Base-by-base conservation (phyloP, 2,113 vertebrate species). In the Daubentonia madagascariensis region DNA sequence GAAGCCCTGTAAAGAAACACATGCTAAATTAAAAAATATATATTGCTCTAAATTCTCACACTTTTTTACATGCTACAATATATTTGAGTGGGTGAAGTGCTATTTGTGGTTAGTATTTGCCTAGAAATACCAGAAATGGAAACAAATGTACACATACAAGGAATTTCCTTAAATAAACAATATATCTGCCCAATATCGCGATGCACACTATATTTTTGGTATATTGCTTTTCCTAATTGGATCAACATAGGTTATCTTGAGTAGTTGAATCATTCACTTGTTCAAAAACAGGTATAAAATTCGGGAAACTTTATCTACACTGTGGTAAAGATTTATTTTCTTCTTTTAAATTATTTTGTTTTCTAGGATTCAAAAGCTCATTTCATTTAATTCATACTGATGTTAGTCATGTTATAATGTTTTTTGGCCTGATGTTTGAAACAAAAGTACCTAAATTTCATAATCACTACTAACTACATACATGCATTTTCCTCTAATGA, bases 381-480 rank as follows among this genome's bases (percentile, higher is more conserved):
- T 97, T 98, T 98, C 97, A 97, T 95, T 98, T 68, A 90, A 96
- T 98, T 98, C 86, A n/a, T 48, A 86, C 23, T 25, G n/a, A 91
- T n/a, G 85, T 48, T 92, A 5, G 50, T 93, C 16, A 18, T 52
- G 12, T 65, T 79, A 8, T 59, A 87, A 89, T 96, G 40, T 67
- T 81, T 97, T 97, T 96, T 91, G 59, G 9, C 86, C 75, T 83
- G 57, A 57, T 94, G 10, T 94, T 97, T 14, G 81, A 97, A 98
- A 67, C 70, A 95, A 96, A 97, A 68, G 50, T 93, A 97, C 65
- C 88, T 97, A 95, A 79, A 68, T 97, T 97, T 96, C 96, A 97
- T 89, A 94, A 93, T 96, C 79, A 22, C n/a, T 97, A 79, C 85
- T 98, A 92, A 97, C 40, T 95, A 32, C 6, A 76, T 65, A 37